Conservation (phyloP, 2,888 invertebrate genomes). For the Apamea anceps region DNA sequence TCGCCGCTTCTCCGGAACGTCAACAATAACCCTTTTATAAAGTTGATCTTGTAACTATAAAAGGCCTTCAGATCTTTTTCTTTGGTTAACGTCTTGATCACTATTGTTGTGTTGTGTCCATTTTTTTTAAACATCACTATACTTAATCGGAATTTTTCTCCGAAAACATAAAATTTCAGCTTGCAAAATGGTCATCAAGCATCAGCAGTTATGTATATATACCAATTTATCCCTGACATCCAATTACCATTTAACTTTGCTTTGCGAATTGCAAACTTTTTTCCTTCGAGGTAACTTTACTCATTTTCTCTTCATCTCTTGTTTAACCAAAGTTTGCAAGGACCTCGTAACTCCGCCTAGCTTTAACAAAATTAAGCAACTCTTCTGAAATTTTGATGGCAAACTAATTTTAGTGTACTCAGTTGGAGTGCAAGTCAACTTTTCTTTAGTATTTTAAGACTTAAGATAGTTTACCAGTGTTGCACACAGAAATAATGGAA, state of each 20-base stretch:
- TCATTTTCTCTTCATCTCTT: constrained; percentile 86
- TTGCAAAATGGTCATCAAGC: constrained; percentile 30
- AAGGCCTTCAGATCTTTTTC: constrained; percentile 47
- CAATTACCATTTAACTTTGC: constrained; percentile 82
- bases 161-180: background rate
- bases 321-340: constrained; percentile 83
- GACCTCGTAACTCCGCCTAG: constrained; percentile 78
- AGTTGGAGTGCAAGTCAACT: constrained; percentile 18
- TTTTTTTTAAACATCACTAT: background rate
- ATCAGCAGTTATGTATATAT: constrained; percentile 12
- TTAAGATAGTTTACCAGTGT: background rate
- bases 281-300: constrained; percentile 83
- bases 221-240: constrained; percentile 70
- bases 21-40: constrained; percentile 76
- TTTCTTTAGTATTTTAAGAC: constrained; percentile 3
- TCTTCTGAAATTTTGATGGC: constrained; percentile 81
- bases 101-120: constrained; percentile 52
- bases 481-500: background rate
- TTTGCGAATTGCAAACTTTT: constrained; percentile 80
- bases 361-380: constrained; percentile 83
- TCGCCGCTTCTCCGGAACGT: constrained; percentile 72
- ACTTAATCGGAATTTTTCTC: constrained; percentile 30
- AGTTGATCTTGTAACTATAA: constrained; percentile 50
- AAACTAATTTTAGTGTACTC: constrained; percentile 72
- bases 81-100: constrained; percentile 55